Base-by-base conservation (phyloP, 2,888 invertebrate species). In the Selenia dentaria region DNA sequence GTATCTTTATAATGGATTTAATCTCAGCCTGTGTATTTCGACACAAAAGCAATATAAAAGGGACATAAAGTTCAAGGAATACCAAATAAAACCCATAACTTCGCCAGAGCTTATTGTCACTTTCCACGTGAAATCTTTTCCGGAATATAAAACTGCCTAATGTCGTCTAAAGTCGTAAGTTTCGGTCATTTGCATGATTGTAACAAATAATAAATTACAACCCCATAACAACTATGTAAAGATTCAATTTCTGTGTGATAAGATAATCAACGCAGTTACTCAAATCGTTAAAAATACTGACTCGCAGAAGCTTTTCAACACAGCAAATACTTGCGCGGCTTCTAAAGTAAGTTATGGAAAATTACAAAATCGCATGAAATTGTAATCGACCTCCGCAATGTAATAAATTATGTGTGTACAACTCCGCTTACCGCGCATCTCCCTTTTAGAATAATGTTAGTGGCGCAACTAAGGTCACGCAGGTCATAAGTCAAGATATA, bases 401-500 rank as follows among this genome's bases (percentile, higher is more conserved):
- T 38, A 37, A 48, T 48, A 48, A 48, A 38, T 48, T 38, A 42
- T 25, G 14, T n/a, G n/a, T n/a, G n/a, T n/a, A n/a, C n/a, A 27
- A 27, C 18, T 37, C 33, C 37, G 38, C n/a, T 31, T 37, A 32
- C 47, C 26, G 37, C 47, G 41, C 41, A 37, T 48, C 47, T 24
- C 10, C 22, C 22, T 22, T 10, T 0, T 4, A 16, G 9, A 26
- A 13, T 1, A 4, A 18, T 10, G 6, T 47, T 40, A 40, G 10
- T 3, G 39, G 54, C 34, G 50, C 33, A 54, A 54, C 20, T 28
- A 10, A 12, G 24, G 37, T 12, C 27, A n/a, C n/a, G n/a, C n/a
- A 24, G 48, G 50, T 41, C 46, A 57, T 18, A 57, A 52, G 47
- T 54, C 54, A 13, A 20, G 2, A 16, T 13, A 5, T 22, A 32